Conservation (phyloP, 2,113 vertebrate species). For the Gymnorhina tibicen region DNA sequence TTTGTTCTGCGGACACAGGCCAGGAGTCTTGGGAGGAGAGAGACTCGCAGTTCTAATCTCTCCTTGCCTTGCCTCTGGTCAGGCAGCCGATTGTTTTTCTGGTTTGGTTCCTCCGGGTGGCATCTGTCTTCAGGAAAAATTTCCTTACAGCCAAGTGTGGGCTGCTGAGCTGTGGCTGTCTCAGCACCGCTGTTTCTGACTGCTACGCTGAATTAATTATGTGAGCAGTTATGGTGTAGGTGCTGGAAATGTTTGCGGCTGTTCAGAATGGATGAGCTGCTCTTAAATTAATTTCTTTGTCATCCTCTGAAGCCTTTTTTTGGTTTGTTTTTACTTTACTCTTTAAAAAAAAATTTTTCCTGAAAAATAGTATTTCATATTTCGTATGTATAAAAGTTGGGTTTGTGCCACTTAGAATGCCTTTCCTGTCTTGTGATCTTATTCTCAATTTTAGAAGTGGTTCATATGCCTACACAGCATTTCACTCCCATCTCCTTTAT, state of each 20-base stretch:
- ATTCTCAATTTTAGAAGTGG: background rate
- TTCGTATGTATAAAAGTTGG: background rate
- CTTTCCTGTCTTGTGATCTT: background rate
- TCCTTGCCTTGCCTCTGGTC: conserved; percentile 45
- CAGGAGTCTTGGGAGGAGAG: background rate
- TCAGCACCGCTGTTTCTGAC: background rate
- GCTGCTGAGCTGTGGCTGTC: conserved; percentile 3
- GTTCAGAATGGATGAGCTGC: background rate
- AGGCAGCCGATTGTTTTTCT: conserved; percentile 50
- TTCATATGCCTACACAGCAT: background rate
- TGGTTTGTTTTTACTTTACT: background rate
- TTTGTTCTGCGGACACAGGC: background rate
- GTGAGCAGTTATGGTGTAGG: background rate
- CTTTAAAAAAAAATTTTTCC: background rate
- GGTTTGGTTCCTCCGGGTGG: conserved; percentile 59
- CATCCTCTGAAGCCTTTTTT: background rate
- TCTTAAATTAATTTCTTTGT: background rate
- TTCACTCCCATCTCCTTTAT: background rate
- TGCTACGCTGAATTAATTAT: background rate
- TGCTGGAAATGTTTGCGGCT: background rate
- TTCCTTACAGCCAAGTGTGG: conserved; percentile 20
- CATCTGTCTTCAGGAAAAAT: conserved; percentile 63
- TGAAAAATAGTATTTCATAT: background rate
- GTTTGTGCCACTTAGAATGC: background rate
- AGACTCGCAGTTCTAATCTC: conserved; percentile 9